These are phyloP conservation scores for Montipora cactus DNA, from an alignment of 64 coral and sea anemone genomes.

Conservation along the genomic window DNA sequence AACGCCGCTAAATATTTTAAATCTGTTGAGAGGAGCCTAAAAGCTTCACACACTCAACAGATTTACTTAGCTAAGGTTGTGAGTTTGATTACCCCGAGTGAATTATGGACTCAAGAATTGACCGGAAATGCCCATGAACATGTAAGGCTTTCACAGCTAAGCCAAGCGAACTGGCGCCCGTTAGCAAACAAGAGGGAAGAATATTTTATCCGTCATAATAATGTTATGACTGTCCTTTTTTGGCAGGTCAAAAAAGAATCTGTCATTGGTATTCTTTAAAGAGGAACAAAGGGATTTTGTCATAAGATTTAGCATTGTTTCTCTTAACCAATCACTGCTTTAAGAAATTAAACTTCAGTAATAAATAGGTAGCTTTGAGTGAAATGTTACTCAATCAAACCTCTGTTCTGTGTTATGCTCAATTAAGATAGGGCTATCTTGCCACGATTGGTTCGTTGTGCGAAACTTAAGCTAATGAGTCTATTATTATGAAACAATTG, in stretches of 20 bases:
- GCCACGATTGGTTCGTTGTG: conserved; percentile 4
- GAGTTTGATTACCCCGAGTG: not conserved
- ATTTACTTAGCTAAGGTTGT: conserved; percentile 12
- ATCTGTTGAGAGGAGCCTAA: not conserved
- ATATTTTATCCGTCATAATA: conserved; percentile 46
- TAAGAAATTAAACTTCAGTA: not conserved
- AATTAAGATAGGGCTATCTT: not conserved
- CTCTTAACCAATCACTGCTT: not conserved
- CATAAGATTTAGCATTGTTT: conserved; percentile 1
- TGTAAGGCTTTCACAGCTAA: not conserved
- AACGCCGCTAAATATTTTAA: not conserved
- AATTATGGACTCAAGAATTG: not conserved
- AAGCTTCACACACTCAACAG: conserved; percentile 28
- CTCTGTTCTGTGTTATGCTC: not conserved
- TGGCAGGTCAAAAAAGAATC: conserved; percentile 2
- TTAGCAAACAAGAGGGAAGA: conserved; percentile 32
- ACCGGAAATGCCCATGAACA: not conserved
- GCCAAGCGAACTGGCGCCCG: conserved; percentile 18
- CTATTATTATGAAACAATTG: conserved; percentile 15
- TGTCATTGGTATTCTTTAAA: conserved; percentile 25
- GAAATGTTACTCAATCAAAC: conserved; percentile 16
- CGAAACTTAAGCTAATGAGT: conserved; percentile 22
- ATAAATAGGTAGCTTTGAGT: not conserved
- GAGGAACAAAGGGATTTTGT: conserved; percentile 22
- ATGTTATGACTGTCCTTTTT: conserved; percentile 43